Evolutionary conservation across 2,113 vertebrate genomes (phyloP), one percentile per base, ranked within the genome.

Genomic region (Ameiurus melas): DNA sequence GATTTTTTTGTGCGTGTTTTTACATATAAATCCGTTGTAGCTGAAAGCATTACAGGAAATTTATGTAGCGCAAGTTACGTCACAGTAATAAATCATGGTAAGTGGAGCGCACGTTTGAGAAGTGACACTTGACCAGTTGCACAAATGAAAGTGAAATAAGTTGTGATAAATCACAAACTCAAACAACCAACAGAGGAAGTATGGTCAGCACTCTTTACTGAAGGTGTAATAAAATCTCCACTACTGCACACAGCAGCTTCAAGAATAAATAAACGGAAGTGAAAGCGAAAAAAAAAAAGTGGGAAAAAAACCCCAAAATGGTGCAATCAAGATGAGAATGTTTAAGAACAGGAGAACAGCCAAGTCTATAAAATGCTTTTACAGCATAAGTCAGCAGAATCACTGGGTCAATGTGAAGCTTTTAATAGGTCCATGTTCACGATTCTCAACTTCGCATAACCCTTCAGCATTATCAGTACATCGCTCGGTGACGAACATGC

Each of bases 211-310:
- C 39, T 77, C 36, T 55, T 87, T 81, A 82, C 53, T 51, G 84
- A 78, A 81, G n/a, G 20, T 64, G 47, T 78, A 55, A 68, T 68
- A 68, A 71, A 47, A 82, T 57, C 62, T 71, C 51, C 39, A 47
- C n/a, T 27, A 2, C 14, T 22, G 0, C 14, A 10, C 12, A 66
- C 13, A 86, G 58, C 60, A 68, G 30, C n/a, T n/a, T 2, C 60
- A 27, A 36, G 20, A 80, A 70, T 2, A 27, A 87, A 81, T 70
- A 57, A 70, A 68, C 25, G 70, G 85, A 84, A 83, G 43, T 66
- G 43, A 70, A 73, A n/a, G 22, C 30, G 3, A 83, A 86, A 73
- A 14, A 36, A 77, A 36, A 7, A 47, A 47, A 43, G 39, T 19
- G 53, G 17, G 17, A 17, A 85, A 22, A 79, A 43, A 85, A n/a